Percentiles rank a stretch among this genome's conserved stretches.
Conservation (phyloP, 1,140 invertebrate species). For the Drosophila pallidifrons region DNA sequence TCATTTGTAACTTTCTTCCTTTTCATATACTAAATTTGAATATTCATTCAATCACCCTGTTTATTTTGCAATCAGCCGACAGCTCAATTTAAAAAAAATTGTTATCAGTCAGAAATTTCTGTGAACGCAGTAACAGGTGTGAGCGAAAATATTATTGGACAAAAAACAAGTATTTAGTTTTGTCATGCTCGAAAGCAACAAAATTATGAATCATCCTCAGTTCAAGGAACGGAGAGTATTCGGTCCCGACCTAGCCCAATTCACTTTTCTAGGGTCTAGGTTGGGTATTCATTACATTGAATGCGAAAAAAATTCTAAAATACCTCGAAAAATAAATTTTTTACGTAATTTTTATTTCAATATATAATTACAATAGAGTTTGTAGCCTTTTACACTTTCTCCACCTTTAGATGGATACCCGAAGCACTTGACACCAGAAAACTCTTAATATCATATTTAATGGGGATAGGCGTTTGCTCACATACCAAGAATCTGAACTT, state of each 20-base stretch:
- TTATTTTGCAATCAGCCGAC: neutral
- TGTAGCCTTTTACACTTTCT: constrained; percentile 38
- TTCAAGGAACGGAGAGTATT: neutral
- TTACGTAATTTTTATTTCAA: too few species aligned
- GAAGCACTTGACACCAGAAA: constrained; percentile 59
- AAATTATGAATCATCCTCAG: neutral
- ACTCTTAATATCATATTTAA: constrained; percentile 44
- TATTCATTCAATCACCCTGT: neutral
- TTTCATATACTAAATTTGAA: neutral
- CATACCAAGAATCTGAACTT: constrained; percentile 76
- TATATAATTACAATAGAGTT: too few species aligned
- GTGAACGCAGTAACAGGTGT: neutral
- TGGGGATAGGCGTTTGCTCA: constrained; percentile 71
- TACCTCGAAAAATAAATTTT: too few species aligned
- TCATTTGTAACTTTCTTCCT: too few species aligned
- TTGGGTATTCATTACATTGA: neutral
- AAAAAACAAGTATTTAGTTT: neutral
- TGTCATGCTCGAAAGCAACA: neutral
- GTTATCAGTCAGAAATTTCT: neutral
- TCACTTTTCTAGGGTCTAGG: neutral
- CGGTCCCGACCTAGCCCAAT: neutral
- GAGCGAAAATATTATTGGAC: neutral
- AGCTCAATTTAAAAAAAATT: neutral
- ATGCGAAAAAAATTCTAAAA: neutral
- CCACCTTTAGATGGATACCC: constrained; percentile 64